Evolutionary conservation across 2,888 invertebrate genomes (phyloP).

Genomic region (Ophion ellenae): DNA sequence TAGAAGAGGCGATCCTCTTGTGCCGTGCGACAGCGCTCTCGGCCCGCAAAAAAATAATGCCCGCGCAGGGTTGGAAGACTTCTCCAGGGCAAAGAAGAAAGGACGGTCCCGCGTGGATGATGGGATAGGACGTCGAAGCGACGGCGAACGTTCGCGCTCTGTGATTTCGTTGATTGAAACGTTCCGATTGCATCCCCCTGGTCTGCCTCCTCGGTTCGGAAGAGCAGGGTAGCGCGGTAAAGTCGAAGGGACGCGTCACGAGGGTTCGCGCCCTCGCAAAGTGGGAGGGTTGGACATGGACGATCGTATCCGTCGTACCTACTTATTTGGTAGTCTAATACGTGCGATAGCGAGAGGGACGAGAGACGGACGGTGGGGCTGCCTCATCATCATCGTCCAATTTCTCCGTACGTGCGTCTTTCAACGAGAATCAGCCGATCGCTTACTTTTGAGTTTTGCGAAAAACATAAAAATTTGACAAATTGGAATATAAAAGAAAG

Average conservation of each 20-base stretch:
- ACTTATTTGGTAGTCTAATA: slow-evolving; percentile 84
- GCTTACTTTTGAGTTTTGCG: slow-evolving; percentile 45
- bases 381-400: slow-evolving; percentile 52
- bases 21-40: slow-evolving; percentile 60
- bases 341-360: slow-evolving; percentile 76
- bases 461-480: slow-evolving; percentile 41
- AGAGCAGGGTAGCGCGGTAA: not conserved
- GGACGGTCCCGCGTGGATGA: not conserved
- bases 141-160: not conserved
- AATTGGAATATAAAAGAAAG: no score
- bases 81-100: not conserved
- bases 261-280: slow-evolving; percentile 40
- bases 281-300: slow-evolving; percentile 49
- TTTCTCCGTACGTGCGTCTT: slow-evolving; percentile 4
- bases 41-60: slow-evolving; percentile 73
- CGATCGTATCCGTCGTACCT: slow-evolving; percentile 73
- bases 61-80: slow-evolving; percentile 38
- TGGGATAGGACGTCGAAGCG: no score
- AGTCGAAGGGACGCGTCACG: not conserved
- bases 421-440: slow-evolving; percentile 46
- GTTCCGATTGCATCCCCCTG: slow-evolving; percentile 83
- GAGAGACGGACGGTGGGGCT: slow-evolving; percentile 17
- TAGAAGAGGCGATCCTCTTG: slow-evolving; percentile 76
- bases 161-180: slow-evolving; percentile 82
- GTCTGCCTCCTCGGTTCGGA: slow-evolving; percentile 63